Conservation (phyloP, 1,140 invertebrate species). For the Araneus ventricosus region DNA sequence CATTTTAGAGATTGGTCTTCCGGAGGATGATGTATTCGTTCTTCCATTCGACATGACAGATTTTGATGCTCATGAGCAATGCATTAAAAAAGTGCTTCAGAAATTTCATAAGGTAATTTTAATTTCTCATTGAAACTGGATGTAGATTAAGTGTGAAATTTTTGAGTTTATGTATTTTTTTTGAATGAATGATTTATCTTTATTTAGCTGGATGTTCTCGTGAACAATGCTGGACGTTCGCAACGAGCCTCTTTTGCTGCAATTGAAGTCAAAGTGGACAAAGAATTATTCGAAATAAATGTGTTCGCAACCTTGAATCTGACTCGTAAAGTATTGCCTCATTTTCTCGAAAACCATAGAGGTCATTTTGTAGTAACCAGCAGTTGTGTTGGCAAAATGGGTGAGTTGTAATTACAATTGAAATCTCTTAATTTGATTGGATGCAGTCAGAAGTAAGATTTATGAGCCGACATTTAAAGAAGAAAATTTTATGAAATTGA, state of each 20-base stretch:
- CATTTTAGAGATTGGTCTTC: slow-evolving; percentile 26
- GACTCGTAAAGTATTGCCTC: slow-evolving; percentile 84
- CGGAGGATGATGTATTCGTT: slow-evolving; percentile 75
- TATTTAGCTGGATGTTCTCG: slow-evolving; percentile 86
- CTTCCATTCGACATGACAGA: slow-evolving; percentile 79
- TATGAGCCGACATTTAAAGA: too few relatives aligned
- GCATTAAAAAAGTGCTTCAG: slow-evolving; percentile 85
- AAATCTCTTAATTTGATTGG: background rate
- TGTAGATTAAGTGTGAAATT: slow-evolving; percentile 2
- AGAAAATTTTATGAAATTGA: too few relatives aligned
- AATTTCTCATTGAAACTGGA: background rate
- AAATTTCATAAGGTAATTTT: slow-evolving; percentile 84
- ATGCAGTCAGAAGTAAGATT: too few relatives aligned
- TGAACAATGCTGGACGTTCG: slow-evolving; percentile 91
- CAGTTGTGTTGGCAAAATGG: slow-evolving; percentile 86
- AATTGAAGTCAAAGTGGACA: slow-evolving; percentile 88
- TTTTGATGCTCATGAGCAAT: slow-evolving; percentile 83
- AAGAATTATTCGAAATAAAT: slow-evolving; percentile 89
- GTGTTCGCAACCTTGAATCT: slow-evolving; percentile 89
- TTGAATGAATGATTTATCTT: background rate
- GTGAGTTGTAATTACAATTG: slow-evolving; percentile 28
- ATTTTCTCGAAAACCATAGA: slow-evolving; percentile 82
- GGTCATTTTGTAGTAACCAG: slow-evolving; percentile 89
- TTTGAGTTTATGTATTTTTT: background rate
- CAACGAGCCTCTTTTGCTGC: slow-evolving; percentile 89